Evolutionary conservation across 2,113 vertebrate species (phyloP).

Genomic region (Gorilla gorilla): DNA sequence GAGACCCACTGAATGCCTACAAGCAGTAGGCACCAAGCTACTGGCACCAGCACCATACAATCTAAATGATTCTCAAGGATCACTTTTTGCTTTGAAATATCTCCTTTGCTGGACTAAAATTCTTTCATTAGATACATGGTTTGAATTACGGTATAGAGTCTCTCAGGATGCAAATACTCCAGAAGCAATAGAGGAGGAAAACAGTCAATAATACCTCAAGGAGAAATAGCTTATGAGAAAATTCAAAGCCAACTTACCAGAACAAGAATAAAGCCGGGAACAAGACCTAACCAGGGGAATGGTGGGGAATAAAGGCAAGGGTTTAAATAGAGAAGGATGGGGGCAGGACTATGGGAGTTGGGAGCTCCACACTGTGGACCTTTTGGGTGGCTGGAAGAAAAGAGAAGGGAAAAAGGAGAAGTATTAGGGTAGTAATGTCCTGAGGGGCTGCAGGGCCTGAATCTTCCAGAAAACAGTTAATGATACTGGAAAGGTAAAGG

Average conservation of each 20-base stretch:
- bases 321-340: background rate
- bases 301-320: background rate
- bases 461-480: background rate
- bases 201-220: background rate
- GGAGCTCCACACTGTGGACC: background rate
- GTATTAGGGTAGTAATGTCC: background rate
- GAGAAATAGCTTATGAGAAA: background rate
- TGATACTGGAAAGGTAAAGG: background rate
- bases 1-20: background rate
- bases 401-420: fast-evolving
- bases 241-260: background rate
- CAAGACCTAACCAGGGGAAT: background rate
- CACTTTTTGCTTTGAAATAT: background rate
- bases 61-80: background rate
- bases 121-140: background rate
- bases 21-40: background rate
- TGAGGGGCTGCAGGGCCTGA: background rate
- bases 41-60: background rate
- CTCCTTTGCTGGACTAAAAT: background rate
- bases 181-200: background rate
- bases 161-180: background rate
- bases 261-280: background rate
- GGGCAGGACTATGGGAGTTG: background rate
- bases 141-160: background rate
- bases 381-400: background rate